Percentiles rank a stretch among this genome's conserved stretches.
Evolutionary conservation across 1,140 invertebrate species (phyloP).

Genomic region (Zaprionus africanus): DNA sequence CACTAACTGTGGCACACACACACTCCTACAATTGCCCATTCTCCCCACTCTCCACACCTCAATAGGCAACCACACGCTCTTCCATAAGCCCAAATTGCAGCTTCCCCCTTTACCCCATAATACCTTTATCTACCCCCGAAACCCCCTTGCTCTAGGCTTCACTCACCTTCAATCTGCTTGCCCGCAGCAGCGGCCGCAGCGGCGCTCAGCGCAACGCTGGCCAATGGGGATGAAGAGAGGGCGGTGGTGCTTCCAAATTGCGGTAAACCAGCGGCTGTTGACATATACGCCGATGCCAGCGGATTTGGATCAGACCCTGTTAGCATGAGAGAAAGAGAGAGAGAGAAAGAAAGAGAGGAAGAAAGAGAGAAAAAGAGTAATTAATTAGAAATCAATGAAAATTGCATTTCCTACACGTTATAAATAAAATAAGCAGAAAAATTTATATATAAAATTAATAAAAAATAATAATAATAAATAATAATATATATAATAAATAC

Average conservation of each 20-base stretch:
- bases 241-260: conserved; percentile 78
- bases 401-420: conserved; percentile 32
- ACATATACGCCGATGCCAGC: conserved; percentile 83
- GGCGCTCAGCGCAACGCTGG: conserved; percentile 87
- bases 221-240: conserved; percentile 84
- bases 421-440: neutral
- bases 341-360: neutral
- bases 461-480: neutral
- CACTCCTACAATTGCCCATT: too few species aligned
- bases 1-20: neutral
- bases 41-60: neutral
- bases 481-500: too few species aligned
- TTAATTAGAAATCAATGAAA: conserved; percentile 33
- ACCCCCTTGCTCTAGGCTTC: neutral
- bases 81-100: conserved; percentile 3
- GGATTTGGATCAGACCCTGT: conserved; percentile 83
- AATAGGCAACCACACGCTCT: neutral
- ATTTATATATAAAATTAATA: neutral
- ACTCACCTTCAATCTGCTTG: conserved; percentile 93
- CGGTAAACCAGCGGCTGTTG: conserved; percentile 80
- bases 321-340: neutral
- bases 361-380: conserved; percentile 1
- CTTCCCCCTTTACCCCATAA: neutral
- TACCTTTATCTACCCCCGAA: neutral
- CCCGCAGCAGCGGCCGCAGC: conserved; percentile 89